phyloP scores from a whole-genome alignment of 2,113 vertebrate species.

The Ochotona princeps region DNA sequence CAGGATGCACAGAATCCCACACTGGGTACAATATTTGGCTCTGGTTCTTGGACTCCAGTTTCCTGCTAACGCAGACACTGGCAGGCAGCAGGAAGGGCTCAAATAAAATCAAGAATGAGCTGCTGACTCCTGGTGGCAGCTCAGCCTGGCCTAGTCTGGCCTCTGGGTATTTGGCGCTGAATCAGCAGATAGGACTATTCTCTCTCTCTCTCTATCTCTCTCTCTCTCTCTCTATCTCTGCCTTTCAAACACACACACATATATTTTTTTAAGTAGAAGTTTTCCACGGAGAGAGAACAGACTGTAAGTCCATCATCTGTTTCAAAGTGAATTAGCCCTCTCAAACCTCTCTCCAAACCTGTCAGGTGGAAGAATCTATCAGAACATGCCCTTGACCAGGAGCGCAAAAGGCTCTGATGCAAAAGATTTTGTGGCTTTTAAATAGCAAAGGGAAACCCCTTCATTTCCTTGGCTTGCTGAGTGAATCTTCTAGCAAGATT shows the following conservation, averaged over 20 bases:
- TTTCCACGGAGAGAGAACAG: not conserved
- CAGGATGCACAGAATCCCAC: too few relatives aligned
- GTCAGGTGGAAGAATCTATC: not conserved
- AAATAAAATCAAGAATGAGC: too few relatives aligned
- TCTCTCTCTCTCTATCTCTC: too few relatives aligned
- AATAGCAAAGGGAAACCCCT: not conserved
- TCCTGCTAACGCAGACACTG: too few relatives aligned
- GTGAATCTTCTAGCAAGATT: not conserved
- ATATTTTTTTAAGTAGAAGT: not conserved
- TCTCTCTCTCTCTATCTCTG: too few relatives aligned
- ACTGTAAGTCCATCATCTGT: not conserved
- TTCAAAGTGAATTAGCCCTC: not conserved
- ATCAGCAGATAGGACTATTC: too few relatives aligned
- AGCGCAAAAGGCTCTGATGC: not conserved
- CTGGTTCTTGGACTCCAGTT: too few relatives aligned
- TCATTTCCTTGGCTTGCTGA: not conserved
- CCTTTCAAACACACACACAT: not conserved
- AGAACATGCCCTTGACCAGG: not conserved
- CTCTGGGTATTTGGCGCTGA: too few relatives aligned
- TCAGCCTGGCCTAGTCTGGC: too few relatives aligned
- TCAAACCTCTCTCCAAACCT: not conserved
- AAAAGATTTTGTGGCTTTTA: not conserved
- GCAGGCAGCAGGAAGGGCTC: too few relatives aligned
- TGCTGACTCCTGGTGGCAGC: too few relatives aligned
- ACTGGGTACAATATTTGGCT: too few relatives aligned